Percentiles rank a stretch among this genome's conserved stretches.
phyloP scores from a whole-genome alignment of 2,113 vertebrate genomes.

The Cyprinodon tularosa region DNA sequence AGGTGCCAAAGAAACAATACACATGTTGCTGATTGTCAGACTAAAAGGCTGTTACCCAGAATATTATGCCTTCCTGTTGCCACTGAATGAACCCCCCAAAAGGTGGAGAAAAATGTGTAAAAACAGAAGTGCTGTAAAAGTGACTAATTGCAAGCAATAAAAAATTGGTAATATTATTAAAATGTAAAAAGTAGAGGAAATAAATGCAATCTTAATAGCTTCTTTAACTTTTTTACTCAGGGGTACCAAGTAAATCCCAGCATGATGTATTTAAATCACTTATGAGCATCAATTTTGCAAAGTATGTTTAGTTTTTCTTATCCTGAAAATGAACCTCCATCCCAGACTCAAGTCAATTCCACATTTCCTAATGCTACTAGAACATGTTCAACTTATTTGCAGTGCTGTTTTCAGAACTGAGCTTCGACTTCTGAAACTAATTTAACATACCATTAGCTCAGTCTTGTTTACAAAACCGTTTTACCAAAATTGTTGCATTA shows the following conservation, averaged over 20 bases:
- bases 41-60: conserved; percentile 10
- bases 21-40: conserved; percentile 48
- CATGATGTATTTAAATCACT: too few species aligned
- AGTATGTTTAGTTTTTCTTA: too few species aligned
- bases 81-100: neutral
- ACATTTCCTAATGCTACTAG: neutral
- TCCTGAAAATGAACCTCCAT: too few species aligned
- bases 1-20: conserved; percentile 70
- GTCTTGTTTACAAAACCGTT: neutral
- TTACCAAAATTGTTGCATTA: neutral
- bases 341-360: neutral
- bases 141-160: neutral
- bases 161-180: neutral
- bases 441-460: neutral
- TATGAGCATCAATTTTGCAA: too few species aligned
- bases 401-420: too few species aligned
- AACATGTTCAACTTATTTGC: neutral
- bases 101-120: neutral
- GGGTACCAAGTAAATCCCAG: conserved; percentile 24
- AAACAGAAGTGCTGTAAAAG: neutral
- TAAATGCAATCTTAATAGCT: neutral
- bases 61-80: conserved; percentile 18
- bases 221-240: neutral
- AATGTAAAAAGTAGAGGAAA: neutral
- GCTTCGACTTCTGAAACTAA: neutral